Evolutionary conservation across 2,113 vertebrate genomes (phyloP).

Genomic region (Colinus virginianus): DNA sequence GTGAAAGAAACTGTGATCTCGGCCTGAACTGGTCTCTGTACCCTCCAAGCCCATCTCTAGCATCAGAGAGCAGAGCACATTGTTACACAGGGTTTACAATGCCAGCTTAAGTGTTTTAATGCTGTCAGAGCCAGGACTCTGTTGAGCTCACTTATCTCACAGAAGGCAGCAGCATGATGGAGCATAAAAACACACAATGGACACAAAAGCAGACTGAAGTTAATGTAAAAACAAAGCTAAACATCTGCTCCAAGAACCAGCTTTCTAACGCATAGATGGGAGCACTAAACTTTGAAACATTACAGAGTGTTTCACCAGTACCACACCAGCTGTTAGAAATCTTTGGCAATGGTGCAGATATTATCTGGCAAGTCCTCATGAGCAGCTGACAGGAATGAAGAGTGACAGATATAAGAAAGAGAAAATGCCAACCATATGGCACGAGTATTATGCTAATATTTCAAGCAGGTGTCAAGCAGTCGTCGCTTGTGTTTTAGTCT

Average conservation of each 20-base stretch:
- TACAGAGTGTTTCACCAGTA: conserved; percentile 41
- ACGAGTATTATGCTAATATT: conserved; percentile 59
- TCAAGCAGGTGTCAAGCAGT: conserved; percentile 52
- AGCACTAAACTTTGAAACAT: conserved; percentile 53
- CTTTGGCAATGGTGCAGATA: conserved; percentile 53
- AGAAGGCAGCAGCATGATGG: conserved; percentile 17
- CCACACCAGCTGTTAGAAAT: conserved; percentile 65
- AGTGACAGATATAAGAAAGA: conserved; percentile 69
- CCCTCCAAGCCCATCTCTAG: neutral
- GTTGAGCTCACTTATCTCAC: neutral
- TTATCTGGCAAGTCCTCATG: conserved; percentile 55
- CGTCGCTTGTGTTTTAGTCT: conserved; percentile 24
- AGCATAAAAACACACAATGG: neutral
- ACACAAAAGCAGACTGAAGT: conserved; percentile 47
- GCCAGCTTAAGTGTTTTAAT: neutral
- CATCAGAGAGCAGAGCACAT: neutral
- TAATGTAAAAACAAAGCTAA: conserved; percentile 63
- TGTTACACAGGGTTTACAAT: neutral
- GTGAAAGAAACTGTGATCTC: too few relatives aligned
- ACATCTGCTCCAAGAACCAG: conserved; percentile 57
- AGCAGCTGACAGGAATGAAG: conserved; percentile 70
- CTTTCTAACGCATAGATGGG: conserved; percentile 22
- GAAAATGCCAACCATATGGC: conserved; percentile 74
- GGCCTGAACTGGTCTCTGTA: neutral
- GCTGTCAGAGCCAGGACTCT: neutral